Evolutionary conservation across 1,140 invertebrate species (phyloP).

Genomic region (Centruroides sculpturatus): DNA sequence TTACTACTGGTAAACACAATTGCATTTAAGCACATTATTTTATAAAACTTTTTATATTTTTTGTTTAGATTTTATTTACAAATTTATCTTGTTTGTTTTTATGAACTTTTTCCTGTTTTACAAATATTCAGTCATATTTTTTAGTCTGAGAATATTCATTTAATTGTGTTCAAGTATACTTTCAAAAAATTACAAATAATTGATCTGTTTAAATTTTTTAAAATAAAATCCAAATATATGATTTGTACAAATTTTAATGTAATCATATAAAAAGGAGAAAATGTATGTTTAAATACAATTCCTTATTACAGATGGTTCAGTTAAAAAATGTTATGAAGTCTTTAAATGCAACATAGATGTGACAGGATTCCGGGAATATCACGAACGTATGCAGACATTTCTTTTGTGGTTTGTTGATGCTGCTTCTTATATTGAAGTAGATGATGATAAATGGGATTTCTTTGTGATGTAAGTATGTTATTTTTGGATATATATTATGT

Average conservation of each 20-base stretch:
- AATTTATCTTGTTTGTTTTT: no score
- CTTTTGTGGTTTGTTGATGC: constrained; percentile 92
- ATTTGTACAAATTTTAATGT: not conserved
- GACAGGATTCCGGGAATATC: constrained; percentile 60
- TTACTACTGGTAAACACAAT: no score
- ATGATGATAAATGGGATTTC: constrained; percentile 70
- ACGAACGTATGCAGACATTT: constrained; percentile 75
- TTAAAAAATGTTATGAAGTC: constrained; percentile 41
- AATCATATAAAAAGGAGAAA: not conserved
- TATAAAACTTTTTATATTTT: no score
- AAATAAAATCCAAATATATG: not conserved
- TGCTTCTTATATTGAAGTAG: constrained; percentile 68
- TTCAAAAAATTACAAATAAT: no score
- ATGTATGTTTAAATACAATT: not conserved
- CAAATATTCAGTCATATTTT: no score
- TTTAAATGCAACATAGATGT: constrained; percentile 53
- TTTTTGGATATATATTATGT: no score
- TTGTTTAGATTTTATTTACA: no score
- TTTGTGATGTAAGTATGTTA: constrained; percentile 18
- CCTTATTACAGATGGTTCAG: not conserved
- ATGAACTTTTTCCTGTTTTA: no score
- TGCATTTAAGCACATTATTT: no score
- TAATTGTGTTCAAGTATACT: no score
- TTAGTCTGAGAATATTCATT: no score
- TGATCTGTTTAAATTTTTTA: not conserved